Conservation (phyloP, 2,113 vertebrate genomes). For the Uropsilus gracilis region DNA sequence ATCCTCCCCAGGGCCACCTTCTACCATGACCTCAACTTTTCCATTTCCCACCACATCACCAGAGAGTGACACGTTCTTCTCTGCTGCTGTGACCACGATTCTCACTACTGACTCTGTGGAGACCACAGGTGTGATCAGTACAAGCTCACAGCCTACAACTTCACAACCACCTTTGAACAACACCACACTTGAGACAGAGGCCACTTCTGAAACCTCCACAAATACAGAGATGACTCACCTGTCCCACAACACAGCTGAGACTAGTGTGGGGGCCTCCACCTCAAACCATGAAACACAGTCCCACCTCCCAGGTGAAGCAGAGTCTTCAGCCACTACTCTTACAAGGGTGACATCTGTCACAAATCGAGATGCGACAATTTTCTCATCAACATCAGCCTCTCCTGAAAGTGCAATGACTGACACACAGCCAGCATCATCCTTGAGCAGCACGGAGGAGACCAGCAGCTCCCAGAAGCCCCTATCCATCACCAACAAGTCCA, state of each 20-base stretch:
- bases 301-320: neutral
- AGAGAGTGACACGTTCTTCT: neutral
- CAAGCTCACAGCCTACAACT: too few relatives aligned
- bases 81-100: too few relatives aligned
- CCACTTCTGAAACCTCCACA: neutral
- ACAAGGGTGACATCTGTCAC: neutral
- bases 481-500: neutral
- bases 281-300: neutral
- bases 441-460: neutral
- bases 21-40: neutral
- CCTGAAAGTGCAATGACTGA: neutral
- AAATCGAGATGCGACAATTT: too few relatives aligned
- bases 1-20: neutral
- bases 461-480: neutral
- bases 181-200: rapidly evolving
- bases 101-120: neutral
- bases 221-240: too few relatives aligned
- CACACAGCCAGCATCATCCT: neutral
- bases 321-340: too few relatives aligned
- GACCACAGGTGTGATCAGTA: neutral
- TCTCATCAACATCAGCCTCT: neutral
- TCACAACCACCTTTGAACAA: neutral
- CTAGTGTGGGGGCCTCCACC: neutral
- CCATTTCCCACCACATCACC: neutral
- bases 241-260: neutral